Conservation (phyloP, 2,888 invertebrate genomes). For the Tortricodes alternella region DNA sequence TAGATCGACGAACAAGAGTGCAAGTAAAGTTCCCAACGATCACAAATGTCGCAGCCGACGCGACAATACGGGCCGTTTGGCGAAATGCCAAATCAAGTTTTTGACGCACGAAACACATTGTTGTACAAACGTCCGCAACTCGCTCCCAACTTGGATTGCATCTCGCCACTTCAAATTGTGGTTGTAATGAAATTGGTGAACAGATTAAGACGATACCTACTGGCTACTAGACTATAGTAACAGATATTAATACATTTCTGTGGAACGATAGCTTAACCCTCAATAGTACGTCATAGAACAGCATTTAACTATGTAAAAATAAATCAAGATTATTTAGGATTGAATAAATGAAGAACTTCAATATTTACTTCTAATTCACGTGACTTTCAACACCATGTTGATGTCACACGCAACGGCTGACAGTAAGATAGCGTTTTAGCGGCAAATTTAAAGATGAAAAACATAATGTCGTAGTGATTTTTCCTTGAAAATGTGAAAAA, state of each 20-base stretch:
- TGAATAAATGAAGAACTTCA: too few relatives aligned
- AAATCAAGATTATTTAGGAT: too few relatives aligned
- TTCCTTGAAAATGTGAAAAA: too few relatives aligned
- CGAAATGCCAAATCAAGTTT: conserved; percentile 5
- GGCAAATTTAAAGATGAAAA: too few relatives aligned
- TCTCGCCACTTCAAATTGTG: background rate
- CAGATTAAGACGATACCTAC: background rate
- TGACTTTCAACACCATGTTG: too few relatives aligned
- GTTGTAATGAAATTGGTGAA: background rate
- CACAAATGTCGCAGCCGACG: background rate
- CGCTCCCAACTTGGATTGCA: background rate
- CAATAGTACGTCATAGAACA: too few relatives aligned
- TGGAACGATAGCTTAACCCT: too few relatives aligned
- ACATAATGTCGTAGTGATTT: too few relatives aligned
- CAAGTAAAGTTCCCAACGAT: background rate
- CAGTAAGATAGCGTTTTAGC: too few relatives aligned
- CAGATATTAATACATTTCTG: too few relatives aligned
- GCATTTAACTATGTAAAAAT: background rate
- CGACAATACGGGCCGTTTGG: background rate
- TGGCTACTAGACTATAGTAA: background rate
- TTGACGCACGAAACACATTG: conserved; percentile 8
- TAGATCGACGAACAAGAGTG: background rate
- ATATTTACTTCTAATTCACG: too few relatives aligned
- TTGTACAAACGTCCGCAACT: background rate
- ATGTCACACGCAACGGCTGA: too few relatives aligned